Base-by-base conservation (phyloP, 2,113 vertebrate species). In the Scortum barcoo region DNA sequence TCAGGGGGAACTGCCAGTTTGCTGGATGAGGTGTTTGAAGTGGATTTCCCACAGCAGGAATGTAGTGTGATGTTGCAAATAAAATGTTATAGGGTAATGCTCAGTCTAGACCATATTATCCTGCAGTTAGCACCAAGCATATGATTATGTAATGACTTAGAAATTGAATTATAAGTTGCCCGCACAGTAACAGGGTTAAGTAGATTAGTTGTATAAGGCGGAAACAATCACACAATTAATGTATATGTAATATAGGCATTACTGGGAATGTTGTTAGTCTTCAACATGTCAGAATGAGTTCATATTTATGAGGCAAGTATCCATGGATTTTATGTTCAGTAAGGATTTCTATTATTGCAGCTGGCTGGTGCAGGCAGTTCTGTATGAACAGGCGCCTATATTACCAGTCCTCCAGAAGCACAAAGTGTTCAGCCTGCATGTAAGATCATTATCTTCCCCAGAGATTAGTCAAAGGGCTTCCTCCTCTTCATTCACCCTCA, bases 391-490 rank as follows among this genome's bases (percentile, higher is more conserved):
- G 69, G 75, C 7, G 36, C 62, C 69, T 72, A 24, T 40, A 71
- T 89, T 68, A 79, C 53, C 74, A 67, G 84, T 74, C 72, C 84
- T 81, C 80, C 68, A 63, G 67, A 80, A 83, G 78, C 83, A 86
- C 69, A 65, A 62, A 44, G 76, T 83, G 86, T 85, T 81, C 65
- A 86, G 72, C 24, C 38, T 38, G 57, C 72, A 58, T 87, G 72
- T 85, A 73, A 86, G 81, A 90, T 93, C 87, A 78, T 90, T 86
- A 84, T 91, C 88, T 38, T 87, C 79, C 84, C 22, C 46, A 63
- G 86, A 88, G 80, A 91, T 88, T 83, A 91, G 90, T 92, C 83
- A 83, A 83, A 93, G 81, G 90, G 66, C 74, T 90, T 87, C 81
- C 83, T 88, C 76, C 85, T 91, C 81, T 85, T 84, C 65, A 83